phyloP scores from a whole-genome alignment of 2,797 vertebrate genomes.

The Lophotriccus pileatus region DNA sequence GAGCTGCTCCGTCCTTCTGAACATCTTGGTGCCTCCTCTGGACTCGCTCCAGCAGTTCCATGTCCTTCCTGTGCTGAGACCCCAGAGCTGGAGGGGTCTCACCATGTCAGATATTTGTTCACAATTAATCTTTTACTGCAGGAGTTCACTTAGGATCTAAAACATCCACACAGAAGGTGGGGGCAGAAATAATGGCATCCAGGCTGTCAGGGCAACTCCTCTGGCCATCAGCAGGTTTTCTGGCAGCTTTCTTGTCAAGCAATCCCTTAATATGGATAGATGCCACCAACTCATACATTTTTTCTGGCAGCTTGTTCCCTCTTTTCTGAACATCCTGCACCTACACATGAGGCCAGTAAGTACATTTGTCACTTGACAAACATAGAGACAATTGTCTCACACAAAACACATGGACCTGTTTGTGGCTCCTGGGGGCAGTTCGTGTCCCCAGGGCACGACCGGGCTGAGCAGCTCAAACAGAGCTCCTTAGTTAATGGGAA shows the following conservation, averaged over 20 bases:
- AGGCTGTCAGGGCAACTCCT: background rate
- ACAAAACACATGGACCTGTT: accelerated
- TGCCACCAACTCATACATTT: background rate
- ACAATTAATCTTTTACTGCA: background rate
- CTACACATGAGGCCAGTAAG: background rate
- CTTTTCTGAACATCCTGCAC: background rate
- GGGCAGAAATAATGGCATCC: background rate
- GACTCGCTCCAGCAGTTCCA: background rate
- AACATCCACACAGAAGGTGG: background rate
- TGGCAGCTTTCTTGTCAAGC: background rate
- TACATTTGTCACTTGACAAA: background rate
- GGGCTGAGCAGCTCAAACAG: background rate
- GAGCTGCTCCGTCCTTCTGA: background rate
- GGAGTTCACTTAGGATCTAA: background rate
- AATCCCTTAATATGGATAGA: background rate
- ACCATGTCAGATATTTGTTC: background rate
- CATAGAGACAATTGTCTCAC: accelerated
- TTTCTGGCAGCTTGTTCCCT: background rate
- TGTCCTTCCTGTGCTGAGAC: background rate
- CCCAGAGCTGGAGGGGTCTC: background rate
- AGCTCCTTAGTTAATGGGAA: background rate
- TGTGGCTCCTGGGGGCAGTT: background rate
- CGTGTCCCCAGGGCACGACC: accelerated
- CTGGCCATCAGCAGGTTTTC: background rate
- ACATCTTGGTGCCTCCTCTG: background rate